Percentiles rank a stretch among this genome's conserved stretches.
Evolutionary conservation across 2,113 vertebrate genomes (phyloP).

Genomic region (Barbus barbus): DNA sequence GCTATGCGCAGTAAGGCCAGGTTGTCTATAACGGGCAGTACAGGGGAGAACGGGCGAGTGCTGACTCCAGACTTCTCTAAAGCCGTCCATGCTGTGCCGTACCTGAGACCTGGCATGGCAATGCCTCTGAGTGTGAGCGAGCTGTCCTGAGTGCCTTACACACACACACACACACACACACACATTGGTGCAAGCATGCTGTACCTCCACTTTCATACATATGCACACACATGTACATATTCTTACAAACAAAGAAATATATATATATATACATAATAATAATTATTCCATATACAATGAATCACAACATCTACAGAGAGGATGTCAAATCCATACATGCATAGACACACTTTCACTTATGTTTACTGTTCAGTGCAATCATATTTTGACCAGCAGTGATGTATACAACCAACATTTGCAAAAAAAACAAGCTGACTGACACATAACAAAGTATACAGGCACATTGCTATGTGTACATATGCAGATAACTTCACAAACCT

Average conservation of each 20-base stretch:
- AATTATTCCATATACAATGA: background rate
- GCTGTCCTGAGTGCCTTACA: constrained; percentile 99
- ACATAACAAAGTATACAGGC: constrained; percentile 6
- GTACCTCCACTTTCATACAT: constrained; percentile 28
- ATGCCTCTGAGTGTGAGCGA: constrained; percentile 98
- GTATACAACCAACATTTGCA: constrained; percentile 22
- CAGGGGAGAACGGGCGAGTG: constrained; percentile 93
- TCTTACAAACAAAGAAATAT: background rate
- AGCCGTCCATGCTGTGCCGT: constrained; percentile 94
- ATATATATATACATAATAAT: background rate
- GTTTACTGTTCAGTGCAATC: constrained; percentile 32
- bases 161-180: constrained; percentile 77
- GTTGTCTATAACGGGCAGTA: constrained; percentile 95
- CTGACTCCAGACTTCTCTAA: constrained; percentile 91
- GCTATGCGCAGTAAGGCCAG: constrained; percentile 94
- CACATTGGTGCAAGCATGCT: constrained; percentile 59
- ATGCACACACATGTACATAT: constrained; percentile 28
- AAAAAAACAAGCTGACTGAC: background rate
- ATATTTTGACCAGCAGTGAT: background rate
- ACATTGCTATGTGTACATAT: constrained; percentile 31
- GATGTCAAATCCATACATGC: constrained; percentile 38
- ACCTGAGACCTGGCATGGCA: constrained; percentile 98
- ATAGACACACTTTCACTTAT: constrained; percentile 16
- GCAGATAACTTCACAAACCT: constrained; percentile 33
- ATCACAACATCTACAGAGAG: background rate